Percentiles rank a stretch among this genome's conserved stretches.
Conservation (phyloP, 2,113 vertebrate genomes). For the Fregetta grallaria region DNA sequence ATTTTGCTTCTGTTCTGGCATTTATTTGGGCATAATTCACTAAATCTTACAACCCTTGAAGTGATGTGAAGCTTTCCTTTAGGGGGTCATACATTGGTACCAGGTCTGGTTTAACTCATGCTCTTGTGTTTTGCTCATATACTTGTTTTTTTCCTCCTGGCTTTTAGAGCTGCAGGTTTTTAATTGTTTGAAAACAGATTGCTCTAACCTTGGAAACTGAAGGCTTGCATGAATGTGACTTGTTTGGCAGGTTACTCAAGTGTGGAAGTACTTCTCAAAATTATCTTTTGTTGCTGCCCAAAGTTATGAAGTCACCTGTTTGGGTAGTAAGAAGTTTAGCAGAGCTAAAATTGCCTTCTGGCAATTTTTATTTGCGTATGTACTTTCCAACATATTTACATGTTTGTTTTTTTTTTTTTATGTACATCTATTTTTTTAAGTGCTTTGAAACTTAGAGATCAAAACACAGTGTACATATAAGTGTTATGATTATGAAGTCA, state of each 20-base stretch:
- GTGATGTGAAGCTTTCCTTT: background rate
- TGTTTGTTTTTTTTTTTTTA: background rate
- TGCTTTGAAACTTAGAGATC: background rate
- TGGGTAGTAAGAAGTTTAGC: background rate
- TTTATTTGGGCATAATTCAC: background rate
- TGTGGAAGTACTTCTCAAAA: background rate
- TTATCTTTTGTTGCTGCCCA: background rate
- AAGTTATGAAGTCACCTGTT: background rate
- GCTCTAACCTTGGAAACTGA: background rate
- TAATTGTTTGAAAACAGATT: background rate
- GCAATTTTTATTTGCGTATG: background rate
- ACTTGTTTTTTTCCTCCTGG: background rate
- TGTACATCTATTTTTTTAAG: background rate
- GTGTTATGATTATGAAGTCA: background rate
- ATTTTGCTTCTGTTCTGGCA: background rate
- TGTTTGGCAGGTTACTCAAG: background rate
- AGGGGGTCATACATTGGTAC: background rate
- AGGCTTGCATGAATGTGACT: background rate
- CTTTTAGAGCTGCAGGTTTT: background rate
- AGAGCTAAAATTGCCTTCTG: background rate
- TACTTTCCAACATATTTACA: background rate
- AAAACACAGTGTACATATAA: background rate
- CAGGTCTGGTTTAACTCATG: background rate
- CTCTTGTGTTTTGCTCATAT: background rate
- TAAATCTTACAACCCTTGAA: background rate